A percentile compares a stretch with the other conserved stretches of the same genome.
Conservation (phyloP, 2,113 vertebrate species). For the Nyctibius bracteatus region DNA sequence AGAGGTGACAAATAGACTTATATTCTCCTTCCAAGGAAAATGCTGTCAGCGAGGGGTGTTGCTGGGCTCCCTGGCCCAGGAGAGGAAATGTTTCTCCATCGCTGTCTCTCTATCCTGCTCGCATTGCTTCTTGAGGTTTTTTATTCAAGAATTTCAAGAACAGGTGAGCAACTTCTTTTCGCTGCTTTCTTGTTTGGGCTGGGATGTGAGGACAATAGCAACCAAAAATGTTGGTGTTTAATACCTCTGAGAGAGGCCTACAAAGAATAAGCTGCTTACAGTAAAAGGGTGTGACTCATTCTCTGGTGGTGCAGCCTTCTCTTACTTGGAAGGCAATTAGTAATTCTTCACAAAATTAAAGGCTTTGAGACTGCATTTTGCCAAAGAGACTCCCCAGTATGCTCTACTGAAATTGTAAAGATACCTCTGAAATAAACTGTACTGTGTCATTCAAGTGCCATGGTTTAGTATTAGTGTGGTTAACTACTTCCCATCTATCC, state of each 20-base stretch:
- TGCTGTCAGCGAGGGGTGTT: background rate
- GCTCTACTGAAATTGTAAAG: background rate
- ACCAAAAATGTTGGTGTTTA: background rate
- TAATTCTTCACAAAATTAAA: background rate
- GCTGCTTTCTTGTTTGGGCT: background rate
- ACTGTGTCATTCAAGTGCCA: background rate
- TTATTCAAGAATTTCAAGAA: background rate
- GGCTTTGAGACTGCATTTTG: background rate
- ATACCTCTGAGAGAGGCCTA: background rate
- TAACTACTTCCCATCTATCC: background rate
- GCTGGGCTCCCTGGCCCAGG: background rate
- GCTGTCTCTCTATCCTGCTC: background rate
- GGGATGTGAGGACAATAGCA: background rate
- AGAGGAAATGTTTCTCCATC: background rate
- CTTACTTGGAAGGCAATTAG: background rate
- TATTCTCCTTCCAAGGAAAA: slow-evolving; percentile 15
- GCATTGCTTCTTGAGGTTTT: background rate
- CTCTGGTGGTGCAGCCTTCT: background rate
- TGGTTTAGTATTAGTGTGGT: background rate
- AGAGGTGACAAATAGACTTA: slow-evolving; percentile 5
- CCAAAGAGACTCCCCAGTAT: background rate
- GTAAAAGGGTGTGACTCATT: fast-evolving
- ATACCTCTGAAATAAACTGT: background rate
- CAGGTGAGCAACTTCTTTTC: background rate
- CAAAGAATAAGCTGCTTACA: background rate